Evolutionary conservation across 2,888 invertebrate genomes (phyloP), one percentile per base, ranked within the genome.

Genomic region (Plagodis pulveraria): DNA sequence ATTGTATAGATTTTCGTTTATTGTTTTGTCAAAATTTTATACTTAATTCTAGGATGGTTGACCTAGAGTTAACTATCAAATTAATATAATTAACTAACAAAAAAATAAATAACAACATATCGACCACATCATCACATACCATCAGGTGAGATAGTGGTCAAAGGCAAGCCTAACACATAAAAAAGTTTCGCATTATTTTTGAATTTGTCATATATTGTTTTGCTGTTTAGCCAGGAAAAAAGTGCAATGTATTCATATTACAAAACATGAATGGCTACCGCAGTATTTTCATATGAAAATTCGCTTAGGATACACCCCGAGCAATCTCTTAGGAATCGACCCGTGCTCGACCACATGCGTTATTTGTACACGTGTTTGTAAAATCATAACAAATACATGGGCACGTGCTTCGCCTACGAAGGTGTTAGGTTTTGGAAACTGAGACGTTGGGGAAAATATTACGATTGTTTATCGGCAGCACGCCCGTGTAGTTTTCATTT

Each of bases 211-310:
- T n/a, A n/a, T n/a, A n/a, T n/a, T n/a, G n/a, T n/a, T n/a, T n/a
- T n/a, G n/a, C n/a, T n/a, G n/a, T n/a, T n/a, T n/a, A n/a, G n/a
- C 4, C 2, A 22, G 2, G 2, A 22, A 1, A 22, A 22, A 22
- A 22, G 4, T 22, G 22, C 22, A 22, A 22, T 4, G 22, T 22
- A 22, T 22, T 22, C 4, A 22, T 22, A 22, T 22, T 22, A 40
- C 9, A 53, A 42, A n/a, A 34, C 34, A 0, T 36, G 12, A n/a
- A 44, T 47, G 42, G 43, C 38, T 50, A 51, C 55, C 40, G 54
- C 43, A 77, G 82, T 80, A 81, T 80, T 83, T 84, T 81, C 78
- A 78, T 80, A 84, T 77, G 80, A 73, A 83, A 81, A 83, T 84
- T 81, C 74, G 71, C 73, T 72, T 73, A 67, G 65, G 65, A 69